Evolutionary conservation across 2,797 vertebrate genomes (phyloP), one percentile per base, ranked within the genome.

Genomic region (Smutsia temminckii): DNA sequence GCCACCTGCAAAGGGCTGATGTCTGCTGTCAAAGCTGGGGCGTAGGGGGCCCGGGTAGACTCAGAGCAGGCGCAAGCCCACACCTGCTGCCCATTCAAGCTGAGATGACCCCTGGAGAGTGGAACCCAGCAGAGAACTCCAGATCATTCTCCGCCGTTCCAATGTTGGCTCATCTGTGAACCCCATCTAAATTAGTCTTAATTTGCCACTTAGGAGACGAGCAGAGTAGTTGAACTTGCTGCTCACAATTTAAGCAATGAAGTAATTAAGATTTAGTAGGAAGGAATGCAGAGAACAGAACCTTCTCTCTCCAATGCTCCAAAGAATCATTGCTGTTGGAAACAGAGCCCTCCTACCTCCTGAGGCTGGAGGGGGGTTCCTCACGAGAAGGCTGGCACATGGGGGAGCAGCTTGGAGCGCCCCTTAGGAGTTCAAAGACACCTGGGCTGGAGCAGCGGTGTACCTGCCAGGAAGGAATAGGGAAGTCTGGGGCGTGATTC

Each of bases 191-290:
- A 93, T 97, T 97, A 97, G 95, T 86, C 95, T 83, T 98, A 96
- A 97, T 97, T 98, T 97, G 95, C 96, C 95, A 94, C 95, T 96
- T 97, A 97, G 96, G 95, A 97, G 95, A 90, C 93, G 95, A 94
- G 89, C 92, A 96, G 59, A 94, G 93, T 91, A 80, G 87, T 84
- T 97, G 93, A 97, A 96, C 94, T 97, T 94, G 87, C 96, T 92
- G 55, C 89, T 94, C 83, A 96, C 97, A 95, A 18, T 42, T 94
- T 97, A 97, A 96, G 97, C 93, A 84, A 95, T 97, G 96, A 96
- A 93, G 92, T 97, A 97, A 98, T 98, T 98, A 97, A 97, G 75
- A 95, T 49, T 72, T 95, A 95, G 96, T 97, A 69, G 68, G 96
- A 63, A 98, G 95, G 97, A 97, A 75, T 46, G 29, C 95, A 72